Percentiles rank a stretch among this genome's conserved stretches.
Conservation (phyloP, 2,797 vertebrate genomes). For the Galagoides demidoff region DNA sequence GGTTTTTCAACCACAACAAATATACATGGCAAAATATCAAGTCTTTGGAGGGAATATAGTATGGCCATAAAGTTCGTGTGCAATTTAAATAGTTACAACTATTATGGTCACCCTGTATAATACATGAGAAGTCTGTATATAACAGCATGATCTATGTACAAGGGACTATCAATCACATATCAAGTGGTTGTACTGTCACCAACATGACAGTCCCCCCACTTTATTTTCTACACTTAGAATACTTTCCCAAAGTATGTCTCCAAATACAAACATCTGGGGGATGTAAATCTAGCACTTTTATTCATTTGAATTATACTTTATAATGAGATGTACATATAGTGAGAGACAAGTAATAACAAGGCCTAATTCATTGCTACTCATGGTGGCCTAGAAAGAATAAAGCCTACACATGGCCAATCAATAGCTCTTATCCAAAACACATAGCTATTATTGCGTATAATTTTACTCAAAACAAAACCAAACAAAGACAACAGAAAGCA, state of each 20-base stretch:
- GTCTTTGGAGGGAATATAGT: background rate
- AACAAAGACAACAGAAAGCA: background rate
- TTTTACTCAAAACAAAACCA: slow-evolving; percentile 37
- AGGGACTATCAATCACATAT: background rate
- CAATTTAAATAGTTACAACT: no score
- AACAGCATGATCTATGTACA: background rate
- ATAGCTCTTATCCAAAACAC: slow-evolving; percentile 18
- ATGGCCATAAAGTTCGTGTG: no score
- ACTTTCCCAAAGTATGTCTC: background rate
- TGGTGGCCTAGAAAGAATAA: background rate
- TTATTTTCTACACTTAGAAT: background rate
- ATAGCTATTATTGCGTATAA: background rate
- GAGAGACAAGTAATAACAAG: background rate
- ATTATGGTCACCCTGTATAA: no score
- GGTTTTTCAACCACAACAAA: background rate
- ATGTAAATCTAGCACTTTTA: background rate
- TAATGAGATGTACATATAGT: background rate
- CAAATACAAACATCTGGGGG: background rate
- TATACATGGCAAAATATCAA: background rate
- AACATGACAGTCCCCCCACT: background rate
- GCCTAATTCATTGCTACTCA: background rate
- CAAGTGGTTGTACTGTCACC: background rate
- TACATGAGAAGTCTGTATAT: background rate
- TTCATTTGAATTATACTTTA: background rate
- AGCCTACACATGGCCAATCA: background rate